Evolutionary conservation across 2,113 vertebrate genomes (phyloP), one percentile per base, ranked within the genome.

Genomic region (Vidua chalybeata): DNA sequence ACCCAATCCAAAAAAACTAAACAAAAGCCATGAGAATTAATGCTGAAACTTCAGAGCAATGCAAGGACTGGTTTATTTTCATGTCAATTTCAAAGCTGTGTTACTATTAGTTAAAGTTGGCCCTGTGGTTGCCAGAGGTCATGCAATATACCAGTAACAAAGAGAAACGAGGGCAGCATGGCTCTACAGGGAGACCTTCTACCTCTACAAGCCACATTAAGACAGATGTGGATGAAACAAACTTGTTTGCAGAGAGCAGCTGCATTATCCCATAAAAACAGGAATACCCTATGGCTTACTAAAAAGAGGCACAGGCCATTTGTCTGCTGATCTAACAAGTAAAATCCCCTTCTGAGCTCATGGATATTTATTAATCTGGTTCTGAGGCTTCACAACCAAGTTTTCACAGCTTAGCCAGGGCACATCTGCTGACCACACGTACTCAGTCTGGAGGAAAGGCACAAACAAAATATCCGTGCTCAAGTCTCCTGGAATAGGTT

Each of bases 361-460:
- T 30, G 16, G 51, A 20, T 84, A 86, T 80, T 88, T 88, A 73
- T 73, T 69, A 82, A 71, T 80, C 79, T 95, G 48, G 6, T 77
- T 66, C 55, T 3, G 5, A 74, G 80, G 46, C 27, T 46, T 94
- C 91, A 67, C 55, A 74, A 55, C 31, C 55, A 77, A 80, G 37
- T 90, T 88, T 39, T 92, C 39, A 8, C 39, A 74, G 27, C 28
- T 90, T 87, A 79, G 31, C 54, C 71, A 89, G 48, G 10, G 46
- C n/a, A 45, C 64, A 89, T 94, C 79, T 90, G 79, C 95, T 74
- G 52, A 67, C 46, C 59, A 77, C 72, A 46, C 16, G 1, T 10
- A 67, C 27, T 58, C 30, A 37, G 41, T 3, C 41, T 26, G 11
- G 15, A 88, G 43, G 30, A 86, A 59, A 84, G 51, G 73, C n/a